Base-by-base conservation (phyloP, 2,113 vertebrate genomes). In the Tinamus guttatus region DNA sequence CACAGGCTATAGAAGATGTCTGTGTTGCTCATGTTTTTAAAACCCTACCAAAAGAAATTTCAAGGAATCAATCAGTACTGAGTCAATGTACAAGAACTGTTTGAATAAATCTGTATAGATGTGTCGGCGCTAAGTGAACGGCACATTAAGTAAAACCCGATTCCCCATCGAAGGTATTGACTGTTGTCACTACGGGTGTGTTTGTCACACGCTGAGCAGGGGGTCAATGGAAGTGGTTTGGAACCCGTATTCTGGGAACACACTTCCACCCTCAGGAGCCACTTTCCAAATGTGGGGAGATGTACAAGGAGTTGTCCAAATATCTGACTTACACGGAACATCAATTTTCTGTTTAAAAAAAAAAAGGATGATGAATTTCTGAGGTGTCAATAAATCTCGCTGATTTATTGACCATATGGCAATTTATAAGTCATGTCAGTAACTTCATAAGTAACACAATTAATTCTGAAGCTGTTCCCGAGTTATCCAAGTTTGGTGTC, bases 381-480 rank as follows among this genome's bases (percentile, higher is more conserved):
- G 79, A 93, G 84, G 91, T 94, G 91, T 82, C 43, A 43, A 43
- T 43, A 43, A 43, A 43, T 43, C 91, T 94, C 4, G 0, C 73
- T 95, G 96, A 97, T 95, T 97, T 95, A 97, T 95, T 91, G 94
- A 54, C 93, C 81, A 10, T 78, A 88, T 80, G 84, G 88, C 88
- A 59, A 97, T 92, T 96, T 95, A 97, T 96, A 93, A 97, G 94
- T 95, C 95, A 93, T 93, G 95, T 96, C 96, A 96, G 94, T 94
- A 96, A 92, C 95, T 93, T 97, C 90, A 47, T 97, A 93, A 96
- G 96, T 92, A 97, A 95, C 84, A 94, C 86, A 92, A 96, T 97
- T 95, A 96, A 96, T 97, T 91, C 94, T 87, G 93, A 95, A 96
- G 93, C 95, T 97, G 78, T 91, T 91, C 81, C 85, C 9, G 32